Conservation (phyloP, 2,888 invertebrate genomes). For the Cheilosia urbana region DNA sequence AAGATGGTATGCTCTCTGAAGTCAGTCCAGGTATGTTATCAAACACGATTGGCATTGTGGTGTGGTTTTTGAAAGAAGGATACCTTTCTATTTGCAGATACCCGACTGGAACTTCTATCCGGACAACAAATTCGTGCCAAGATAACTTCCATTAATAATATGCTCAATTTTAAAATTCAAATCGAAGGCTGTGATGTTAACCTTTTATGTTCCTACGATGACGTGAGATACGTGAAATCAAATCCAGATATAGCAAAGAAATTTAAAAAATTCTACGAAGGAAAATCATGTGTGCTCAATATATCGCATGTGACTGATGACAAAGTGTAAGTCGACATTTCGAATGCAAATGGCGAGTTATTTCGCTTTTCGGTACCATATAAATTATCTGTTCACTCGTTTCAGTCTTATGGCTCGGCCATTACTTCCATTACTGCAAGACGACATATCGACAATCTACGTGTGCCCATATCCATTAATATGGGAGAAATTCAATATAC, state of each 20-base stretch:
- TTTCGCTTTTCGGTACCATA: not conserved
- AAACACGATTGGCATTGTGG: too few species aligned
- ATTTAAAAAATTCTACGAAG: constrained; percentile 84
- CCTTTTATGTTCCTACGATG: constrained; percentile 82
- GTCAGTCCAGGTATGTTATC: constrained; percentile 77
- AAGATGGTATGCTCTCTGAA: constrained; percentile 80
- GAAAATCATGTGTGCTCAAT: constrained; percentile 81
- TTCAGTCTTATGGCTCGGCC: constrained; percentile 88
- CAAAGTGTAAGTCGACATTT: constrained; percentile 81
- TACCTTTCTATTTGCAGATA: constrained; percentile 76
- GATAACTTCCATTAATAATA: constrained; percentile 80
- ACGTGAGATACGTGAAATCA: constrained; percentile 82
- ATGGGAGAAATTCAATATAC: constrained; percentile 86
- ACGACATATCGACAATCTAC: constrained; percentile 81
- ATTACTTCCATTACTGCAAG: constrained; percentile 84
- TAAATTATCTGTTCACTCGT: constrained; percentile 69
- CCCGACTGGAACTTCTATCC: constrained; percentile 80
- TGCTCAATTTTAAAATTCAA: constrained; percentile 82
- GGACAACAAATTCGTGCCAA: constrained; percentile 83
- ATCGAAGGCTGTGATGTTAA: constrained; percentile 81
- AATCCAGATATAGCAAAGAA: constrained; percentile 82
- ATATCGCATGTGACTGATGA: constrained; percentile 82
- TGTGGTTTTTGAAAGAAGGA: too few species aligned
- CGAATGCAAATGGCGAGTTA: not conserved
- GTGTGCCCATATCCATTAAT: constrained; percentile 87